Conservation (phyloP, 1,140 invertebrate genomes). For the Dendroctonus valens region DNA sequence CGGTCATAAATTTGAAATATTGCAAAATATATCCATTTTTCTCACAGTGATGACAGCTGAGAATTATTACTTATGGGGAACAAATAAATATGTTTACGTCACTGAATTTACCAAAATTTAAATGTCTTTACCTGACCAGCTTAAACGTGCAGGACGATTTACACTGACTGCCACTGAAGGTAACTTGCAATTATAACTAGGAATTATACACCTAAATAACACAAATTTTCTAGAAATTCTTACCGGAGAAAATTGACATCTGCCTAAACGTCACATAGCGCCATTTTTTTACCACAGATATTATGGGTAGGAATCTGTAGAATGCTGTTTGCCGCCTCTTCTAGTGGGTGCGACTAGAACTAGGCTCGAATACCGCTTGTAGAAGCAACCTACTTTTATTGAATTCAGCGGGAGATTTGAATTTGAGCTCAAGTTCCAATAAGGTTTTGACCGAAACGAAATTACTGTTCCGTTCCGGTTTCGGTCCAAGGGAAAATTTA, state of each 20-base stretch:
- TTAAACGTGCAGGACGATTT: neutral
- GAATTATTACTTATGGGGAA: conserved; percentile 5
- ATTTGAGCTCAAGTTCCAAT: no score
- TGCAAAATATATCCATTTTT: conserved; percentile 20
- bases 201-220: conserved; percentile 8
- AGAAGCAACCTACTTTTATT: no score
- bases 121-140: neutral
- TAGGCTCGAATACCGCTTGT: no score
- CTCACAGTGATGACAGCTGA: conserved; percentile 27
- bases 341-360: no score
- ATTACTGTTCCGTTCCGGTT: no score
- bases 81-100: conserved; percentile 40
- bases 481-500: no score
- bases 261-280: conserved; percentile 40
- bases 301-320: no score
- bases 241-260: conserved; percentile 43
- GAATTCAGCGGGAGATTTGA: no score
- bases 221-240: conserved; percentile 18
- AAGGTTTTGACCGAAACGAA: no score
- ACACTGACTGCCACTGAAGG: neutral
- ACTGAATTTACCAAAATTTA: conserved; percentile 14
- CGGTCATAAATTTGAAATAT: conserved; percentile 16
- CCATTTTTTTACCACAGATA: conserved; percentile 30
- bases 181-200: neutral
- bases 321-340: no score